Percentiles rank a stretch among this genome's conserved stretches.
These are phyloP conservation scores for Tautogolabrus adspersus DNA, from an alignment of 2,113 vertebrate genomes.

Conservation along the genomic window DNA sequence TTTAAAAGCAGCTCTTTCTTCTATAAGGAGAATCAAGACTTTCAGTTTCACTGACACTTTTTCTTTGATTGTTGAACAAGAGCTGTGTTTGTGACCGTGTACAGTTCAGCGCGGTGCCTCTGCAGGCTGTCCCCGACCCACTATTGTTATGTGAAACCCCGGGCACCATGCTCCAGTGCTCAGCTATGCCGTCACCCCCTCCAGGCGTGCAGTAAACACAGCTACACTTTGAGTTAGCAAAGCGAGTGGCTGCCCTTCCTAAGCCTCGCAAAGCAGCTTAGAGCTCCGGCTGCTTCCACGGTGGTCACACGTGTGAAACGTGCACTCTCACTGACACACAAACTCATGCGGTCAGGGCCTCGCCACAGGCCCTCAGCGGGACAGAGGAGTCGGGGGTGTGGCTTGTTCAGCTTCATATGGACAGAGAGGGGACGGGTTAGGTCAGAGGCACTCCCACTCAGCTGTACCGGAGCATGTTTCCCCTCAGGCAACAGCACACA, in stretches of 20 bases:
- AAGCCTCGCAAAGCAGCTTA: constrained; percentile 80
- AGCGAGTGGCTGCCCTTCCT: constrained; percentile 70
- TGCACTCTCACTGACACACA: constrained; percentile 69
- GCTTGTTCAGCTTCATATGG: constrained; percentile 26
- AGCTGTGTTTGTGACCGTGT: constrained; percentile 42
- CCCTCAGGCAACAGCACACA: constrained; percentile 47
- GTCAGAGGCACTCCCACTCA: constrained; percentile 72
- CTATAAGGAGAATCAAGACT: constrained; percentile 2
- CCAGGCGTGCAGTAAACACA: constrained; percentile 63
- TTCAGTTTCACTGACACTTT: constrained; percentile 30
- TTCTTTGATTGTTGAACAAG: constrained; percentile 43
- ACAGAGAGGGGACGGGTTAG: constrained; percentile 48
- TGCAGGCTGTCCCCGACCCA: constrained; percentile 57
- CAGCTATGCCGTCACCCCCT: constrained; percentile 72
- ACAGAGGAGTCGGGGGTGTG: constrained; percentile 36
- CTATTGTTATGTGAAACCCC: constrained; percentile 72
- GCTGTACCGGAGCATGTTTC: constrained; percentile 74
- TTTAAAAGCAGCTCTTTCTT: constrained; percentile 18
- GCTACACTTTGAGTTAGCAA: constrained; percentile 58
- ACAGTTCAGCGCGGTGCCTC: constrained; percentile 52
- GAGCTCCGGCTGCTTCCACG: constrained; percentile 56
- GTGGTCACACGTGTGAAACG: constrained; percentile 80
- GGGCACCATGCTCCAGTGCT: constrained; percentile 68
- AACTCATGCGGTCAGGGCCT: constrained; percentile 43
- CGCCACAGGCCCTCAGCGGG: not conserved